phyloP scores from a whole-genome alignment of 2,113 vertebrate genomes.

The Microcebus tavaratra region DNA sequence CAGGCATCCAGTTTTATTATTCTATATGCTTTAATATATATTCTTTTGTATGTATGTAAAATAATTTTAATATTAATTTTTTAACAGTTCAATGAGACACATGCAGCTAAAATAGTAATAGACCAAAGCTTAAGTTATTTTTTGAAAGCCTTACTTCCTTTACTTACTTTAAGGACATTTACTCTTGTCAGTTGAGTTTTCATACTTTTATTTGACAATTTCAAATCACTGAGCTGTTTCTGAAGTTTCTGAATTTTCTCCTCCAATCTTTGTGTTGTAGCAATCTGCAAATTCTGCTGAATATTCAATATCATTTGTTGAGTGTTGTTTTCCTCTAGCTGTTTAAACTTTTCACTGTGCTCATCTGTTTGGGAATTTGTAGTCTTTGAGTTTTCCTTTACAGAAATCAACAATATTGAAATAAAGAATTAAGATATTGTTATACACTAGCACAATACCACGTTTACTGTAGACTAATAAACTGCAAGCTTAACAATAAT shows the following conservation, averaged over 20 bases:
- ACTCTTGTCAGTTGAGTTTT: constrained; percentile 77
- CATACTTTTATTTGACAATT: constrained; percentile 76
- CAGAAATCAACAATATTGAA: constrained; percentile 42
- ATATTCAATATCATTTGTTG: constrained; percentile 52
- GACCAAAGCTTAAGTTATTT: background rate
- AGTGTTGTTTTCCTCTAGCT: constrained; percentile 49
- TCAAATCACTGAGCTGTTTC: constrained; percentile 74
- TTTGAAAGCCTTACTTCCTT: constrained; percentile 33
- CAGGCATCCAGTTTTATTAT: background rate
- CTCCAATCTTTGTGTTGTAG: constrained; percentile 69
- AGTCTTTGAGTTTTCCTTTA: constrained; percentile 59
- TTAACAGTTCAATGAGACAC: background rate
- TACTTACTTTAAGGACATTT: constrained; percentile 78
- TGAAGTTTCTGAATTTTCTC: constrained; percentile 77
- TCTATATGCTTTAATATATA: background rate
- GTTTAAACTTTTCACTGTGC: constrained; percentile 56
- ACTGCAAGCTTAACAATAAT: background rate
- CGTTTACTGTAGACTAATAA: background rate
- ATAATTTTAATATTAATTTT: constrained; percentile 9
- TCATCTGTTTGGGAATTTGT: constrained; percentile 62
- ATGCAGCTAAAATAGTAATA: background rate
- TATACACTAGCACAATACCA: background rate
- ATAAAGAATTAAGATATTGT: constrained; percentile 10
- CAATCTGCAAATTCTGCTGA: constrained; percentile 60
- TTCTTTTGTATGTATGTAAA: background rate